Conservation (phyloP, 2,797 vertebrate species). For the Tragelaphus oryx region DNA sequence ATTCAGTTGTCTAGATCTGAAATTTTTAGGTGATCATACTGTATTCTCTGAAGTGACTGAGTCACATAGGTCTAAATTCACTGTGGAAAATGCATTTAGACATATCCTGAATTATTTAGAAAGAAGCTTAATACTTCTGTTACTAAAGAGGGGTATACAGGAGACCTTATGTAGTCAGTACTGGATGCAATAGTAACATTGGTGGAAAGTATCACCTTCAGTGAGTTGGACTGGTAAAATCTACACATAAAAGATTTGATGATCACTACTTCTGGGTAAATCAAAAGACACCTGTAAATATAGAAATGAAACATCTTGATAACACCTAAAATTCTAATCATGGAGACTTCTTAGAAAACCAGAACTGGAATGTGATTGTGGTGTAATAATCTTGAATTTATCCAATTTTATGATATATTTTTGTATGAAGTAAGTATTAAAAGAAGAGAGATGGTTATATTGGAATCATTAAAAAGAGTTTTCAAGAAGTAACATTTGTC, state of each 20-base stretch:
- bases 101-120: slow-evolving; percentile 39
- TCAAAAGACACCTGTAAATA: not conserved
- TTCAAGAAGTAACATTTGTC: not conserved
- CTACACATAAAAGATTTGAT: not conserved
- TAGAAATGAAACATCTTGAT: not conserved
- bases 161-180: not conserved
- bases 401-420: not conserved
- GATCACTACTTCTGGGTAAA: not conserved
- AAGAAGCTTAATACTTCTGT: not conserved
- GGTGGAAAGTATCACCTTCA: not conserved
- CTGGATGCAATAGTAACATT: not conserved
- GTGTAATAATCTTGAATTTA: not conserved
- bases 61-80: not conserved
- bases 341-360: not conserved
- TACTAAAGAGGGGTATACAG: not conserved
- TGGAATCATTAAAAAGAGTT: not conserved
- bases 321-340: not conserved
- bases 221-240: not conserved
- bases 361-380: not conserved
- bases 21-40: not conserved
- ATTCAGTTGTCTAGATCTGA: slow-evolving; percentile 3
- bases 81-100: slow-evolving; percentile 12
- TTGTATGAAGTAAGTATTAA: not conserved
- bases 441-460: not conserved
- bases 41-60: slow-evolving; percentile 31